Evolutionary conservation across 1,140 invertebrate genomes (phyloP), one percentile per base, ranked within the genome.

Genomic region (Hirudo medicinalis): DNA sequence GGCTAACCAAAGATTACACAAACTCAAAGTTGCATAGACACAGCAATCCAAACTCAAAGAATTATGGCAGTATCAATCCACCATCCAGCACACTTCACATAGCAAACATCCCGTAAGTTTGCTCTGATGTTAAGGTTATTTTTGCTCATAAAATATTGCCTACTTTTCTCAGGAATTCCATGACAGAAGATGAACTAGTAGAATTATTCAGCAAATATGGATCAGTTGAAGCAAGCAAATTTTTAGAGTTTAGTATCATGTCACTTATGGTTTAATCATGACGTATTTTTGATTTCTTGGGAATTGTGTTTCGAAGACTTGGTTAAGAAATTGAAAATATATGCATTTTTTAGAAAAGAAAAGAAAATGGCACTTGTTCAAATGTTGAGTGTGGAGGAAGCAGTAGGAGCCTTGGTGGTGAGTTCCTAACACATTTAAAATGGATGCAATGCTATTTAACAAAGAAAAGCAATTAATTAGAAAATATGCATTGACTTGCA

Each of bases 341-440:
- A 0, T 49, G 43, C 1, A 13, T 49, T 32, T n/a, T 80, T 87
- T 85, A 94, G 91, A 75, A 98, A 97, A 86, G 96, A 99, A 85
- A 89, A 92, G 80, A 98, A 97, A 83, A 99, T 99, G 97, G 97
- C 96, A 66, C 86, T 99, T 71, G 90, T 98, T 77, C 94, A 99
- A 84, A 87, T 99, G 83, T 87, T 87, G 70, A 88, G 88, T 67
- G 90, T 97, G 81, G 96, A 99, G 79, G 92, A 97, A 79, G 94
- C 95, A 57, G 90, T 98, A 67, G 86, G 89, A 78, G 95, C 94
- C 75, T 86, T 99, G 68, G 97, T 99, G 83, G 82, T 83, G 77
- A 83, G 80, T 79, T 57, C 54, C 29, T 29, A 36, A 17, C 11
- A 9, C 13, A 49, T 49, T 15, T 49, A 49, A n/a, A 13, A 49